These are phyloP conservation scores for Geococcyx californianus DNA, from an alignment of 2,113 vertebrate genomes.

Conservation along the genomic window DNA sequence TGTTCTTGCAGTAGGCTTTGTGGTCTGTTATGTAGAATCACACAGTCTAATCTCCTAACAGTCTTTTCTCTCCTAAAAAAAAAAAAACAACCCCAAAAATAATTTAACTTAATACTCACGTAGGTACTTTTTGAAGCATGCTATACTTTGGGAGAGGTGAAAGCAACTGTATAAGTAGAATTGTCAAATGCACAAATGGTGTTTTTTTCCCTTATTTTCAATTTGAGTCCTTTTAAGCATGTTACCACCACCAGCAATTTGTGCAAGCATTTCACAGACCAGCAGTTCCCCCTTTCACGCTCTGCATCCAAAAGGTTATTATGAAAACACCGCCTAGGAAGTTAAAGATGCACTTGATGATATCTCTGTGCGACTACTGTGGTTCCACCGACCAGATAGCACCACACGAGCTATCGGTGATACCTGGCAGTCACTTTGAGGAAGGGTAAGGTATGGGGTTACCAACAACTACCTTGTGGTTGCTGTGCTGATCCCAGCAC, in stretches of 20 bases:
- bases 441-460: not conserved
- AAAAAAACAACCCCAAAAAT: no score
- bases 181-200: not conserved
- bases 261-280: not conserved
- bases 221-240: not conserved
- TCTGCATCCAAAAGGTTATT: not conserved
- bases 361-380: not conserved
- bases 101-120: not conserved
- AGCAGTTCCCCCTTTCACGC: not conserved
- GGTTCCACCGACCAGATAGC: not conserved
- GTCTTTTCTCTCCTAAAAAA: not conserved
- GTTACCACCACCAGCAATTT: not conserved
- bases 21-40: not conserved
- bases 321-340: not conserved
- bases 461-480: not conserved
- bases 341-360: not conserved
- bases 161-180: not conserved
- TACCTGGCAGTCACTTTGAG: not conserved
- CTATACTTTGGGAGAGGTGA: not conserved
- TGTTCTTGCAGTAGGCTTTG: not conserved
- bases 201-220: not conserved
- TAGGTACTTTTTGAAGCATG: not conserved
- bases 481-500: not conserved
- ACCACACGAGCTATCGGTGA: accelerated
- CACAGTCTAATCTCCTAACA: not conserved